Evolutionary conservation across 2,888 invertebrate species (phyloP).

Genomic region (Sinopyrophorus schimmeli): DNA sequence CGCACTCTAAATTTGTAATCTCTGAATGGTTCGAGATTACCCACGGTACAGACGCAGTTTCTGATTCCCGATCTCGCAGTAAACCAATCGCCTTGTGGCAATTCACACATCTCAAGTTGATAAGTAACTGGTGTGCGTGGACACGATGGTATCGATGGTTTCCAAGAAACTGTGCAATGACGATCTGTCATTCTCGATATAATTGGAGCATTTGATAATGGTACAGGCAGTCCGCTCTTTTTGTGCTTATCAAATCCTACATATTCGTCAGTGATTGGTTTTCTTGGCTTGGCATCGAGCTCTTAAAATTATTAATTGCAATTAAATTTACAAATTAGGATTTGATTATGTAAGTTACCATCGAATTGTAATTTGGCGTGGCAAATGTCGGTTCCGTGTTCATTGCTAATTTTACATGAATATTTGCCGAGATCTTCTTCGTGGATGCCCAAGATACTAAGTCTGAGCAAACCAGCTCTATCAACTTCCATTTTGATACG

Average conservation of each 20-base stretch:
- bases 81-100: slow-evolving; percentile 92
- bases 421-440: slow-evolving; percentile 85
- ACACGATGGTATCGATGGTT: slow-evolving; percentile 85
- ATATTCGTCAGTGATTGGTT: slow-evolving; percentile 77
- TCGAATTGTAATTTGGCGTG: slow-evolving; percentile 80
- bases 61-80: slow-evolving; percentile 83
- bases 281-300: slow-evolving; percentile 68
- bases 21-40: slow-evolving; percentile 86
- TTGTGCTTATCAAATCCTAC: slow-evolving; percentile 82
- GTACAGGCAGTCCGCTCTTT: slow-evolving; percentile 82
- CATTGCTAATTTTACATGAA: slow-evolving; percentile 79
- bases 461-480: slow-evolving; percentile 77
- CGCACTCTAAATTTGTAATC: slow-evolving; percentile 95
- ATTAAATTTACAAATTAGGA: neutral
- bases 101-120: slow-evolving; percentile 91
- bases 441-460: slow-evolving; percentile 77
- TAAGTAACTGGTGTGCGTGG: slow-evolving; percentile 91
- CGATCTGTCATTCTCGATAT: slow-evolving; percentile 92
- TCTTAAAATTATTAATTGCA: slow-evolving; percentile 53
- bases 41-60: slow-evolving; percentile 86
- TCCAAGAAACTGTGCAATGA: slow-evolving; percentile 89
- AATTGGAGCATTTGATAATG: slow-evolving; percentile 86
- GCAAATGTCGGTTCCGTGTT: slow-evolving; percentile 81
- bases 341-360: slow-evolving; percentile 59
- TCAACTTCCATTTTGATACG: slow-evolving; percentile 83